Base-by-base conservation (phyloP, 2,888 invertebrate genomes). In the Strigamia crassipes region DNA sequence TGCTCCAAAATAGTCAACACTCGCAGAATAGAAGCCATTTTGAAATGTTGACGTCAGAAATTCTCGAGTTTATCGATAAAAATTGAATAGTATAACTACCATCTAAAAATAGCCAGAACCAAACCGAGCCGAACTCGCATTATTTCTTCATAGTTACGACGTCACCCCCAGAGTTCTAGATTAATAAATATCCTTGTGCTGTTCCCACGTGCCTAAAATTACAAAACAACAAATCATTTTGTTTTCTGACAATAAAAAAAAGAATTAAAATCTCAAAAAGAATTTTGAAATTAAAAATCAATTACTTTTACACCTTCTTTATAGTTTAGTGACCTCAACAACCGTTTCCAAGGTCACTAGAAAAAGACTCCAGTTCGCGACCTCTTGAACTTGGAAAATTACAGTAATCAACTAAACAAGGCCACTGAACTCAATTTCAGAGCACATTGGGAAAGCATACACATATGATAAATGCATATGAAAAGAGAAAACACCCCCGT, bases 251-350 rank as follows among this genome's bases (percentile, higher is more conserved):
- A 13, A 46, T 56, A 56, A 18, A 56, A 4, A n/a, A 18, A 51
- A 51, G n/a, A 18, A 27, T 27, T 1, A 2, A 51, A 51, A 42
- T 42, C 1, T 12, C 1, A 42, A 42, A 9, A 15, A 46, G 9
- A 46, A 46, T 46, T 46, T 10, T 38, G 38, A 6, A 38, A 38
- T 3, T 15, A 46, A 46, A 13, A 4, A 46, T 1, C n/a, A 46
- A 46, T 46, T 46, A 46, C 13, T 46, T 46, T 46, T n/a, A 18
- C 56, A 56, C 56, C 56, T 56, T 9, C 4, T 18, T 1, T 4
- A 46, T 56, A 56, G 56, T 56, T 56, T 56, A 56, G 18, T 56
- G 56, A 56, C 56, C 56, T 56, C 56, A 56, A 18, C 56, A 56
- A n/a, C 56, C 4, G n/a, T 9, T 18, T 56, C 56, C 56, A 56